These are phyloP conservation scores for Scaptomyza pallida DNA, from an alignment of 1,140 invertebrate genomes.

Conservation along the genomic window DNA sequence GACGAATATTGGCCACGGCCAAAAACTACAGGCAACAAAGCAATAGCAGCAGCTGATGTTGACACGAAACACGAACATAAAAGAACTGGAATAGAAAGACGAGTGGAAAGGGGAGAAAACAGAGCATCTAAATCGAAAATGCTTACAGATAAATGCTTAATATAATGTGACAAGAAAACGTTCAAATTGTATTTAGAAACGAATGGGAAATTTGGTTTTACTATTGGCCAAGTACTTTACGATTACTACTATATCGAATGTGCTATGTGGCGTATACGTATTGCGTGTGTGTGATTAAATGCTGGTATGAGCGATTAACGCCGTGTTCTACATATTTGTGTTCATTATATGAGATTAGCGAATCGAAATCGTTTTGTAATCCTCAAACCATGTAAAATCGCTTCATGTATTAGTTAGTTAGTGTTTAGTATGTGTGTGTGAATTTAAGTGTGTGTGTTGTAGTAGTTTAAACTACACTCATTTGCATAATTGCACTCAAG, in stretches of 20 bases:
- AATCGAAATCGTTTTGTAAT: conserved; percentile 75
- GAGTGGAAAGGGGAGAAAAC: too few species aligned
- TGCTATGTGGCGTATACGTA: neutral
- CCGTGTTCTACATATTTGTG: conserved; percentile 77
- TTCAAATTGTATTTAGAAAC: conserved; percentile 32
- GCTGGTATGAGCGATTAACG: conserved; percentile 70
- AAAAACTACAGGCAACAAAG: conserved; percentile 16
- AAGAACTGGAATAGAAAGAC: neutral
- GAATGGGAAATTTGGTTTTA: neutral
- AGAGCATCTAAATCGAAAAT: conserved; percentile 71
- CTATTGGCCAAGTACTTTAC: conserved; percentile 7
- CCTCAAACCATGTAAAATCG: conserved; percentile 46
- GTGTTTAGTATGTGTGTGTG: conserved; percentile 17
- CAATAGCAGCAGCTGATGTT: conserved; percentile 66
- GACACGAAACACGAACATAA: conserved; percentile 72
- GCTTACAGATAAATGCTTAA: conserved; percentile 75
- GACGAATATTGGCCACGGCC: conserved; percentile 65
- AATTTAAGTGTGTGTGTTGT: conserved; percentile 35
- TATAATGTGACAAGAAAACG: conserved; percentile 65
- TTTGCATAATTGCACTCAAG: conserved; percentile 82
- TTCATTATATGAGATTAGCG: conserved; percentile 82
- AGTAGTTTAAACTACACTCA: conserved; percentile 73
- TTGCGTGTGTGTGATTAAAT: conserved; percentile 6
- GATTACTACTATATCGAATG: neutral
- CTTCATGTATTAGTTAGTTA: conserved; percentile 31